Evolutionary conservation across 2,113 vertebrate genomes (phyloP), one percentile per base, ranked within the genome.

Genomic region (Neogobius melanostomus): DNA sequence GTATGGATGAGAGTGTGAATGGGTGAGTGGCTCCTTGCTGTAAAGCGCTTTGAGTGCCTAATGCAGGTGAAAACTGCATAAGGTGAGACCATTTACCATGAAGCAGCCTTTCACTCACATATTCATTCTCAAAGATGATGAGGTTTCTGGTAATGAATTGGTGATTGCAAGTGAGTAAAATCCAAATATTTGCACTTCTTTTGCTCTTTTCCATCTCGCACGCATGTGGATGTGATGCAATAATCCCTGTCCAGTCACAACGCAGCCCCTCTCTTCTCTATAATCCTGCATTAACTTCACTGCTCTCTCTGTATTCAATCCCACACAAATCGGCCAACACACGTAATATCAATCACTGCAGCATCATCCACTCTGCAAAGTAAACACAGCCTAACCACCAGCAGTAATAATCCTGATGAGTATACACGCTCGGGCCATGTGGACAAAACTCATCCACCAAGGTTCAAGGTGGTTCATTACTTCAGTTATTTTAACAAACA

Each of bases 271-370:
- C 61, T 17, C 61, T 11, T 43, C 36, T 75, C 65, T 59, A 69
- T 90, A 91, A 90, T 89, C 89, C 88, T 12, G 21, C 87, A 87
- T 89, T 89, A 87, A 87, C 85, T 14, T 21, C 72, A 77, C 82
- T 83, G 52, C 68, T 64, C 54, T 59, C 11, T 59, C 28, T 14
- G 43, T 6, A 42, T 84, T 80, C 83, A 83, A 76, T 82, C 76
- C 79, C 54, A 67, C 62, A 17, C 81, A 78, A 63, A 59, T 59
- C 28, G 52, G 65, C 65, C 76, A 80, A 81, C 74, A 78, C 77
- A 81, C 45, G 50, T 77, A 79, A 87, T 76, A 80, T 86, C 70
- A 83, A 76, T 83, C 82, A 76, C 59, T 9, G 5, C 71, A 60
- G 69, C 69, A 74, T 68, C 82, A 80, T 76, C 67, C 46, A 17